Base-by-base conservation (phyloP, 2,888 invertebrate genomes). In the Protophormia terraenovae region DNA sequence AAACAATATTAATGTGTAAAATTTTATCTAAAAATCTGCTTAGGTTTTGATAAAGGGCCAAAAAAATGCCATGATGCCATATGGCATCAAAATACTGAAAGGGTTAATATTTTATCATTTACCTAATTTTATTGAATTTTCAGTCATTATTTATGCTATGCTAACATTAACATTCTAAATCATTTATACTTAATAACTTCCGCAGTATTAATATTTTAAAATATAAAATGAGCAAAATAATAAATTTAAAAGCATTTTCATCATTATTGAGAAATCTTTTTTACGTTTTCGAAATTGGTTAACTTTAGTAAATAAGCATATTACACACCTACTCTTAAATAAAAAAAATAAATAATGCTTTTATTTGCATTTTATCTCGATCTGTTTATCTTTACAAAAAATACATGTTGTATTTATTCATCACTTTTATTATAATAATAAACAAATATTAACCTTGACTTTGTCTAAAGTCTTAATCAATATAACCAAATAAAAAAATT, bases 361-460 rank as follows among this genome's bases (percentile, higher is more conserved):
- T n/a, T n/a, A 41, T 41, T 41, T n/a, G 5, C 41, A n/a, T 41
- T n/a, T 41, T 12, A 41, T 41, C 41, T 41, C 41, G n/a, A n/a
- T n/a, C n/a, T n/a, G n/a, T 7, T 2, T 19, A 47, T 47, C 47
- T 19, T 8, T 14, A n/a, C 0, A 41, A 41, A 47, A 47, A n/a
- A n/a, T 19, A 47, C 47, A 22, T 50, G 22, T 50, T 22, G 24
- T 1, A n/a, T n/a, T n/a, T n/a, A 50, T 24, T 19, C 10, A 22
- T 22, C 10, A 22, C 50, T 50, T n/a, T n/a, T n/a, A 22, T 12
- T 12, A 41, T n/a, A 32, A 64, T 22, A 14, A 35, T 8, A 62
- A 32, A 32, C 12, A 41, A 64, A 64, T 27, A n/a, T 55, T 79
- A 45, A 71, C 85, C 85, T 75, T 85, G 85, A 85, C 82, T 75